Base-by-base conservation (phyloP, 2,797 vertebrate species). In the Podarcis siculus region DNA sequence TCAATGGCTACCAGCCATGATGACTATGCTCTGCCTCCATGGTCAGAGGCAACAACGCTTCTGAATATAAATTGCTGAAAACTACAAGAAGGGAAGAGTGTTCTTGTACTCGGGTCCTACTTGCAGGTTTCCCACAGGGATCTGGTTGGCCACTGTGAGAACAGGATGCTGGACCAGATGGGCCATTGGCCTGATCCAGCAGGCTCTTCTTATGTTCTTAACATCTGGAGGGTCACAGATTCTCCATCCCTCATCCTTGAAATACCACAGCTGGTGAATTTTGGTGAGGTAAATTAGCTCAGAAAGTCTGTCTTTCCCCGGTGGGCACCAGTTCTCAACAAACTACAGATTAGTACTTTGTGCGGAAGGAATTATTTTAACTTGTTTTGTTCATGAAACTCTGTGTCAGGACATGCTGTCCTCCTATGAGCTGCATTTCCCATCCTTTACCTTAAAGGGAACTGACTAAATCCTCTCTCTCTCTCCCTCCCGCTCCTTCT, bases 381-480 rank as follows among this genome's bases (percentile, higher is more conserved):
- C 23, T 76, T 87, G 27, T 8, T 21, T 3, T 5, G 13, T 85
- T 3, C 61, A 4, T 67, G 8, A 35, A 49, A 42, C 10, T 8
- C 25, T 35, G 7, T 64, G 55, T 82, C 77, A 27, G 35, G 61
- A 72, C 61, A 42, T 1, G 8, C 42, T 84, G 10, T 49, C 78
- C 39, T 79, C 13, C 49, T 55, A 4, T 61, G 27, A 19, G 58
- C 10, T 0, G 80, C 27, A 35, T 86, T 37, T 64, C n/a, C 45
- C 27, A 25, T 82, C 72, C 76, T 75, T 91, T 64, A 87, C 77
- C 37, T 71, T 84, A 39, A 12, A 73, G 49, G 85, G 83, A 77
- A 2, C 8, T 77, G 39, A 55, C 67, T 45, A 66, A 77, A 45
- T 8, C 32, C 32, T 69, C 86, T 49, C 23, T n/a, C 27, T 13